Conservation (phyloP, 2,888 invertebrate species). For the Thereva unica region DNA sequence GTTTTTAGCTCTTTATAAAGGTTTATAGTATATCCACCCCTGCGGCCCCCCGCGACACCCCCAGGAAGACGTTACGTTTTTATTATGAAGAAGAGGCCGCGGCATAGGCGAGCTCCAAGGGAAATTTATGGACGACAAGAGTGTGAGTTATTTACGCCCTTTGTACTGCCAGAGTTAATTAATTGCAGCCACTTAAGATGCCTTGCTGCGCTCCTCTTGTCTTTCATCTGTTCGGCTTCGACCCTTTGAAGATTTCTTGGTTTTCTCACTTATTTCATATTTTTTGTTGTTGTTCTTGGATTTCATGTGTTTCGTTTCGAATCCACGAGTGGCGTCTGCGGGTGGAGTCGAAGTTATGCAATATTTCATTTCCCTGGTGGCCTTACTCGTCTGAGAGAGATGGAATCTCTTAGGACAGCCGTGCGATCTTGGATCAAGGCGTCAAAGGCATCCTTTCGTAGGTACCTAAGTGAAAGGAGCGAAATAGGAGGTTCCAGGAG, state of each 20-base stretch:
- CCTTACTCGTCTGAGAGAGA: background rate
- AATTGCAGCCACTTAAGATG: conserved; percentile 37
- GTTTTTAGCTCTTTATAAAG: conserved; percentile 16
- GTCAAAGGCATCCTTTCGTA: no score
- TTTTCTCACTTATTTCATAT: background rate
- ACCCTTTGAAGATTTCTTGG: conserved; percentile 23
- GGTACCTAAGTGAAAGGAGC: no score
- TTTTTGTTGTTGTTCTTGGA: background rate
- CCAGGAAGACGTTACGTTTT: no score
- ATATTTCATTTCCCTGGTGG: conserved; percentile 15
- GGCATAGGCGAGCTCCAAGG: background rate
- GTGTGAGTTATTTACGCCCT: conserved; percentile 36
- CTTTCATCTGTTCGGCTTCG: conserved; percentile 5
- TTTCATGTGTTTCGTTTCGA: background rate
- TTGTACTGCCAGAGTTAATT: conserved; percentile 38
- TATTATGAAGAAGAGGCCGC: conserved; percentile 12
- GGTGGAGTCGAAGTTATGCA: conserved; percentile 20
- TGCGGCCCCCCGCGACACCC: no score
- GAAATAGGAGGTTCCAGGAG: no score
- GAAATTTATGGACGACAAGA: conserved; percentile 37
- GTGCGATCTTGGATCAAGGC: no score
- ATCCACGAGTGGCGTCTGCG: conserved; percentile 17
- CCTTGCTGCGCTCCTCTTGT: conserved; percentile 2
- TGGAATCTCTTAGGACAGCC: no score
- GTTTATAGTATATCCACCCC: no score